These are phyloP conservation scores for Bubo blakistoni DNA, from an alignment of 2,113 vertebrate species.

Conservation along the genomic window DNA sequence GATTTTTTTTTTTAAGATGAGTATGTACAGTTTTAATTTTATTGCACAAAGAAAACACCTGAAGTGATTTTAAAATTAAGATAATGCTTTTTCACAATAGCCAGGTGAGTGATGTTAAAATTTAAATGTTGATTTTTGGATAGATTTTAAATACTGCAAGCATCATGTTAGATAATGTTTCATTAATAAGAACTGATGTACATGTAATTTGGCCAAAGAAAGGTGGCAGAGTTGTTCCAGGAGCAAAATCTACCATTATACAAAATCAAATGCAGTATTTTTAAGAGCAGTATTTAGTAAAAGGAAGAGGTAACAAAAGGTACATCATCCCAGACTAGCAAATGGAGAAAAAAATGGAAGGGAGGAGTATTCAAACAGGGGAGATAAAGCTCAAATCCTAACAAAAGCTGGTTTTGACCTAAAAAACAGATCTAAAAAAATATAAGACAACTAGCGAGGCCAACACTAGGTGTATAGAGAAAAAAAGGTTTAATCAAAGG, in stretches of 20 bases:
- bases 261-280: neutral
- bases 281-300: neutral
- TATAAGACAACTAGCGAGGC: neutral
- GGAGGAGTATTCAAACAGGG: neutral
- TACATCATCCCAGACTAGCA: neutral
- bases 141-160: neutral
- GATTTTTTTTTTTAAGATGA: neutral
- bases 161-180: neutral
- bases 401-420: neutral
- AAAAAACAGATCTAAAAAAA: neutral
- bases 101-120: neutral
- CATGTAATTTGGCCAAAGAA: constrained; percentile 27
- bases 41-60: neutral
- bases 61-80: neutral
- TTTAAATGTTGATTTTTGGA: neutral
- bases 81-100: neutral
- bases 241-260: neutral
- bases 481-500: neutral
- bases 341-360: neutral
- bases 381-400: neutral
- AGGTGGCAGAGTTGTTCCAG: constrained; percentile 53
- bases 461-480: neutral
- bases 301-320: neutral
- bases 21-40: neutral
- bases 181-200: neutral